Evolutionary conservation across 2,888 invertebrate species (phyloP), one percentile per base, ranked within the genome.

Genomic region (Drosophila cyrtoloma): DNA sequence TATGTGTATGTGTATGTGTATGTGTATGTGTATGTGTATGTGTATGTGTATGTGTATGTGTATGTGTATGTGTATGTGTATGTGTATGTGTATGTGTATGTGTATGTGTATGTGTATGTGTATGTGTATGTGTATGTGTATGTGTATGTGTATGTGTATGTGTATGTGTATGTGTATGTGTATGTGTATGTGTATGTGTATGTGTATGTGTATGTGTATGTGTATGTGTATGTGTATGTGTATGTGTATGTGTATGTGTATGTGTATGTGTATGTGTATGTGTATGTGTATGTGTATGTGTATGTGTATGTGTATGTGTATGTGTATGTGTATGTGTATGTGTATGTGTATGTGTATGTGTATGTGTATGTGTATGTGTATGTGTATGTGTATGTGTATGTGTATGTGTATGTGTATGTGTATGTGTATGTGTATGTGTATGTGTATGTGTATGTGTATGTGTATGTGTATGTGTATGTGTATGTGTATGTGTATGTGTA

Each of bases 221-320:
- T 58, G 28, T 30, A 56, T 60, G 28, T 28, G 28, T 28, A 28
- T 28, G 28, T 28, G n/a, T n/a, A n/a, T 26, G 26, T 26, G 28
- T 28, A 28, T 28, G 28, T 55, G 62, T 63, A 47, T 63, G 60
- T 57, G 44, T 50, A 30, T 32, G 37, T 50, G 19, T 68, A 6
- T 66, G 37, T 63, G 50, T 51, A 5, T 28, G 28, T 28, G 5
- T 28, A 5, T 28, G 28, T 37, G 52, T 59, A 28, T 77, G 77
- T 72, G 69, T 69, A 63, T 77, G 78, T 77, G 65, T 77, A 68
- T 28, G 28, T 79, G 81, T 66, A 65, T 79, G 75, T 71, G 39
- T 39, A 5, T 28, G 28, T 35, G 35, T 28, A 5, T 28, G 28
- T 28, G 5, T 28, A 5, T 28, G 28, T 28, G 5, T 28, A 5